Evolutionary conservation across 2,113 vertebrate species (phyloP), one percentile per base, ranked within the genome.

Genomic region (Centrocercus urophasianus): DNA sequence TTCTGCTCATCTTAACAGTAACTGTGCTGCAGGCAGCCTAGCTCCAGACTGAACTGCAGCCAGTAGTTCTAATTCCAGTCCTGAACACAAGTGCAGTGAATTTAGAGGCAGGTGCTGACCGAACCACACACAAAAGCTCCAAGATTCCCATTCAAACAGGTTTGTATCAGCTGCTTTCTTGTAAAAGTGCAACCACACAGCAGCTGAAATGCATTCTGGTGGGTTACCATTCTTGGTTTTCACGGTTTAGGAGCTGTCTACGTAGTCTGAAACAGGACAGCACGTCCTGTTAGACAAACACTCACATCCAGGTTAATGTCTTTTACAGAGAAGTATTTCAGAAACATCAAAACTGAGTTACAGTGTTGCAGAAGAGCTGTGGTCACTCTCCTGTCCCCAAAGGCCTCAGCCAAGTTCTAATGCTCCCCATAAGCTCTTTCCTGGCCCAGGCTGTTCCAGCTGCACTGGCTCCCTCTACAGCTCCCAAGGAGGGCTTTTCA

Each of bases 391-490:
- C 40, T 17, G 3, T 57, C 3, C 25, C 5, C 21, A 60, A 30
- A 43, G 42, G 56, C 5, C 0, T 4, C 25, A 11, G 56, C 13
- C 3, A 5, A 24, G 57, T 17, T 36, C 0, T 7, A 71, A 13
- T 36, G 9, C 0, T 1, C 16, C 27, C 1, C 5, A 27, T 10
- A 19, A 8, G 38, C 42, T 11, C 28, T 15, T 45, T 40, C 8
- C n/a, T 9, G 17, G 40, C 27, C 17, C 25, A 38, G 10, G 21
- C 40, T 28, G 84, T 77, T 82, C 4, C 80, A 95, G 86, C 45
- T 47, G 63, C 93, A 5, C 25, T 67, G 94, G 96, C 83, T 89
- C 96, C 97, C 97, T 95, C 97, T 97, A 74, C 96, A 97, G 97
- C 40, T 72, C 56, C 57, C 5, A 1, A 13, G 40, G 50, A 65